These are phyloP conservation scores for Morone saxatilis DNA, from an alignment of 2,113 vertebrate genomes.

Conservation along the genomic window DNA sequence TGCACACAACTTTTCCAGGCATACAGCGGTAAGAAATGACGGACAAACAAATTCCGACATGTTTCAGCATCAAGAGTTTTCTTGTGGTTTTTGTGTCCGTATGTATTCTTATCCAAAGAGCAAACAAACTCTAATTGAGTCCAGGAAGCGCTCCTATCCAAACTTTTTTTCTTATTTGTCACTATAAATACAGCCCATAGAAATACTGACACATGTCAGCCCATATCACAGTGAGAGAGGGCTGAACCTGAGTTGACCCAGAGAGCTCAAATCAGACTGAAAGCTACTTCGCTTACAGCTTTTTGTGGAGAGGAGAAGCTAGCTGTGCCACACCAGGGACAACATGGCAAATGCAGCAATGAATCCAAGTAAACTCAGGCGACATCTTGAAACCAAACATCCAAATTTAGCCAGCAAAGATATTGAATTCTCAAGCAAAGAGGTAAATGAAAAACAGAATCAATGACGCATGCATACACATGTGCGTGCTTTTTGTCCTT, in stretches of 20 bases:
- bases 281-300: not conserved
- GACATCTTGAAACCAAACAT: not conserved
- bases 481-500: not conserved
- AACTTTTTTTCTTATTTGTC: not conserved
- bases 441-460: constrained; percentile 1
- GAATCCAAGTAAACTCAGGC: not conserved
- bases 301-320: not conserved
- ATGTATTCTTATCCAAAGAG: too few species aligned
- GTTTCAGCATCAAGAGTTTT: too few species aligned
- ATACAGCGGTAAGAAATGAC: not conserved
- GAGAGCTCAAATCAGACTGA: not conserved
- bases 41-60: too few species aligned
- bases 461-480: not conserved
- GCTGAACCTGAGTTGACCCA: not conserved
- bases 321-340: not conserved
- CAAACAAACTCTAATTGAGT: too few species aligned
- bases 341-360: not conserved
- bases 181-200: not conserved
- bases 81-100: too few species aligned
- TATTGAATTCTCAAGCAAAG: not conserved
- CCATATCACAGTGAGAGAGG: not conserved
- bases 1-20: not conserved
- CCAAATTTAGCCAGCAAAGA: not conserved
- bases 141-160: too few species aligned
- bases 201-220: not conserved